phyloP scores from a whole-genome alignment of 2,113 vertebrate genomes.

The Labrus mixtus region DNA sequence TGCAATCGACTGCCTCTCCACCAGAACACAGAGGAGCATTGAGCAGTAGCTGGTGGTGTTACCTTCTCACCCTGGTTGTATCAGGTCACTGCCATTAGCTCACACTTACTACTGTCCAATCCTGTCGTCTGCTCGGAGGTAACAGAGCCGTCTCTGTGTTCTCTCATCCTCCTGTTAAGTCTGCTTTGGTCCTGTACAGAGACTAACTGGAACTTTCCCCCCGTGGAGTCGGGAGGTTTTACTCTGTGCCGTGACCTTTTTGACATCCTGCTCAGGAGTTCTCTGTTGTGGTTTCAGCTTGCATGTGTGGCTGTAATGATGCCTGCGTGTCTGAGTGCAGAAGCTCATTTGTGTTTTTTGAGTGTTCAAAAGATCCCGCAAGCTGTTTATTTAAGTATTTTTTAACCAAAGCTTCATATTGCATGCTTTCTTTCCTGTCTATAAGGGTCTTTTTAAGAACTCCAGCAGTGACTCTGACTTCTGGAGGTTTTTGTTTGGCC shows the following conservation, averaged over 20 bases:
- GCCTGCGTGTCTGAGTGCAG: not conserved
- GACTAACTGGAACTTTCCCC: not conserved
- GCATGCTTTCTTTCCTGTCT: too few relatives aligned
- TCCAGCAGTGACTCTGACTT: too few relatives aligned
- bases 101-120: constrained; percentile 5
- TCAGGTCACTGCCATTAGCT: constrained; percentile 25
- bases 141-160: constrained; percentile 27
- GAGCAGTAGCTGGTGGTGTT: not conserved
- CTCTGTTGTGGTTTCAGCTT: not conserved
- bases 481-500: not conserved
- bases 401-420: too few relatives aligned
- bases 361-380: not conserved
- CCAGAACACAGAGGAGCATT: constrained; percentile 7
- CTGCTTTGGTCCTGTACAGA: constrained; percentile 10
- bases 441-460: too few relatives aligned
- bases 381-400: too few relatives aligned
- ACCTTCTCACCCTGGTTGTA: constrained; percentile 16
- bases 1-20: not conserved
- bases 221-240: not conserved
- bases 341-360: not conserved
- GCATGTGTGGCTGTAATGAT: not conserved
- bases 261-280: not conserved
- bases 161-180: constrained; percentile 47
- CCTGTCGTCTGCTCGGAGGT: not conserved
- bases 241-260: not conserved